Percentiles rank a stretch among this genome's conserved stretches.
Conservation (phyloP, 2,797 vertebrate genomes). For the Alauda arvensis region DNA sequence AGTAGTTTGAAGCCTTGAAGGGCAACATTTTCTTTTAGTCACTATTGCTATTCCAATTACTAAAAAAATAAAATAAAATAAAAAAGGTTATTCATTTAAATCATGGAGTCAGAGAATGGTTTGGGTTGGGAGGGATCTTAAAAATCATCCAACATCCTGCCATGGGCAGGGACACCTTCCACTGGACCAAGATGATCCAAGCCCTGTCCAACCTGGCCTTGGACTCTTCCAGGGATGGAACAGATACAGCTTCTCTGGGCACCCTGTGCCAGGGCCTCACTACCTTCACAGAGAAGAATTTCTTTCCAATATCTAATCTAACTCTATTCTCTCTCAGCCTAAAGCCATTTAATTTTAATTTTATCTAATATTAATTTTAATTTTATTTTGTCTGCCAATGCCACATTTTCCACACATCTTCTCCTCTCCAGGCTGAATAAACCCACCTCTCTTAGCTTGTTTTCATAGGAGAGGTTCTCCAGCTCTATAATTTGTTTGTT, state of each 20-base stretch:
- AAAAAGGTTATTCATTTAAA: not conserved
- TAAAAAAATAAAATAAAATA: not conserved
- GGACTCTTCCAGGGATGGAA: not conserved
- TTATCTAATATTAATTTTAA: not conserved
- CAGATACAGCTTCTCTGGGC: not conserved
- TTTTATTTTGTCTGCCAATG: not conserved
- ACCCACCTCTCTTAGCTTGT: not conserved
- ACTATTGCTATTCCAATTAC: not conserved
- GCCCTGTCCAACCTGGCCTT: rapidly evolving
- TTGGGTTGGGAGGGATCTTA: not conserved
- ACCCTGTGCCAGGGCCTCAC: rapidly evolving
- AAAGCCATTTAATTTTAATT: not conserved
- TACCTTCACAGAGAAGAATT: not conserved
- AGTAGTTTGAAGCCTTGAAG: conserved; percentile 1
- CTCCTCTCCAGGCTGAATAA: not conserved
- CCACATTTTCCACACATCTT: not conserved
- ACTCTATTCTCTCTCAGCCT: not conserved
- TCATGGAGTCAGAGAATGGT: not conserved
- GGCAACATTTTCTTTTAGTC: not conserved
- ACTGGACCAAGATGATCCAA: rapidly evolving
- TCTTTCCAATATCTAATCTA: not conserved
- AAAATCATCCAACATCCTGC: not conserved
- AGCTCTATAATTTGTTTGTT: not conserved
- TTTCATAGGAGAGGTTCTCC: not conserved
- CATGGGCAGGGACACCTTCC: not conserved